Percentiles rank a stretch among this genome's conserved stretches.
Evolutionary conservation across 2,113 vertebrate genomes (phyloP).

Genomic region (Theropithecus gelada): DNA sequence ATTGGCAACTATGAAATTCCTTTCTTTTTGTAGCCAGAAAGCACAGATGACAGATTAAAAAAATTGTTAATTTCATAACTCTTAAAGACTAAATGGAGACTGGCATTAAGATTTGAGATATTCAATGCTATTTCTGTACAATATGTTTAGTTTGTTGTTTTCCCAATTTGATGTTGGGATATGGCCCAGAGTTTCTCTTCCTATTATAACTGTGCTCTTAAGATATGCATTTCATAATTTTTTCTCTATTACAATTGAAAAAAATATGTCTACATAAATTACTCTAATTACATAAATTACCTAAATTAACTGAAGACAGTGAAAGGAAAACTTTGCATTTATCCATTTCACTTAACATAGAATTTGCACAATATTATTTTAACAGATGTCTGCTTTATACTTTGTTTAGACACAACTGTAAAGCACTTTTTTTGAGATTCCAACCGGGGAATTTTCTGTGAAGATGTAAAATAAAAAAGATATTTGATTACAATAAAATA

Average conservation of each 20-base stretch:
- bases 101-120: neutral
- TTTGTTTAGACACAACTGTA: neutral
- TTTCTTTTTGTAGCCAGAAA: neutral
- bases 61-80: neutral
- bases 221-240: constrained; percentile 12
- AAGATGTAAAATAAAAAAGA: neutral
- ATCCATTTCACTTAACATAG: neutral
- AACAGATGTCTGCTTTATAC: neutral
- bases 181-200: neutral
- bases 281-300: neutral
- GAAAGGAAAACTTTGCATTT: neutral
- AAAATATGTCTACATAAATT: neutral
- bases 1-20: neutral
- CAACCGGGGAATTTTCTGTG: neutral
- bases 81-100: neutral
- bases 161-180: neutral
- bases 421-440: neutral
- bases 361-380: constrained; percentile 11
- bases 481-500: neutral
- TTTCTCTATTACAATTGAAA: neutral
- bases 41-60: neutral
- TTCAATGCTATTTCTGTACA: neutral
- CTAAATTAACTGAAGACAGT: neutral
- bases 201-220: neutral
- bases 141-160: neutral